Conservation (phyloP, 1,140 invertebrate genomes). For the Drosophila insularis region DNA sequence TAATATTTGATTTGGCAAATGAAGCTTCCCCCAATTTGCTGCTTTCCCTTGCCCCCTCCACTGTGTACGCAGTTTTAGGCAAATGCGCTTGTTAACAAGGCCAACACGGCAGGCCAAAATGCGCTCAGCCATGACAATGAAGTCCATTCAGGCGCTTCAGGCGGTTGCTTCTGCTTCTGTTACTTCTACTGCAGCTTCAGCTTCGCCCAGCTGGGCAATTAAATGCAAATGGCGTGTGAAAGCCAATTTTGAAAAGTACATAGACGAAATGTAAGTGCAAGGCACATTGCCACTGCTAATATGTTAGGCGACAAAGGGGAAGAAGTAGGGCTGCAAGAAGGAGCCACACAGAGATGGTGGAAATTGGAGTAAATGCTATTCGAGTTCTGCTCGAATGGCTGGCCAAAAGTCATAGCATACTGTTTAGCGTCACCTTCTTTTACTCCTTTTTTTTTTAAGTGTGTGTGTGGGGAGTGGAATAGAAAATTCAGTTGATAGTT, state of each 20-base stretch:
- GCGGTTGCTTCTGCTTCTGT: no score
- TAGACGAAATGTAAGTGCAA: constrained; percentile 72
- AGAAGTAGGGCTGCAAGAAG: not conserved
- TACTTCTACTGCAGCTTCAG: not conserved
- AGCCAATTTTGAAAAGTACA: constrained; percentile 78
- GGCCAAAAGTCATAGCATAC: constrained; percentile 58
- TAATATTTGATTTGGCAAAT: constrained; percentile 75
- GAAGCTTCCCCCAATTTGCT: constrained; percentile 12
- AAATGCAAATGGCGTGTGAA: constrained; percentile 80
- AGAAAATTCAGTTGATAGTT: not conserved
- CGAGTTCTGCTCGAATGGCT: constrained; percentile 51
- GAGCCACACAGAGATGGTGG: not conserved
- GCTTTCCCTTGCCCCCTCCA: not conserved
- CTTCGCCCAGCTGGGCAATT: constrained; percentile 47
- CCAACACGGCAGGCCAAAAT: constrained; percentile 36
- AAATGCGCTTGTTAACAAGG: constrained; percentile 73
- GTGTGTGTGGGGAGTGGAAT: no score
- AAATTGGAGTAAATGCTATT: constrained; percentile 40
- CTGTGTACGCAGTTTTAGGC: constrained; percentile 59
- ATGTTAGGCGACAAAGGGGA: constrained; percentile 42
- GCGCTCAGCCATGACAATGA: constrained; percentile 3
- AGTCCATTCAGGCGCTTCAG: not conserved
- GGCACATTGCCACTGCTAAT: constrained; percentile 69
- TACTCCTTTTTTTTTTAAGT: not conserved
- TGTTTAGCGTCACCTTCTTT: constrained; percentile 26